phyloP scores from a whole-genome alignment of 2,797 vertebrate species.

The Gobio occitaniae region DNA sequence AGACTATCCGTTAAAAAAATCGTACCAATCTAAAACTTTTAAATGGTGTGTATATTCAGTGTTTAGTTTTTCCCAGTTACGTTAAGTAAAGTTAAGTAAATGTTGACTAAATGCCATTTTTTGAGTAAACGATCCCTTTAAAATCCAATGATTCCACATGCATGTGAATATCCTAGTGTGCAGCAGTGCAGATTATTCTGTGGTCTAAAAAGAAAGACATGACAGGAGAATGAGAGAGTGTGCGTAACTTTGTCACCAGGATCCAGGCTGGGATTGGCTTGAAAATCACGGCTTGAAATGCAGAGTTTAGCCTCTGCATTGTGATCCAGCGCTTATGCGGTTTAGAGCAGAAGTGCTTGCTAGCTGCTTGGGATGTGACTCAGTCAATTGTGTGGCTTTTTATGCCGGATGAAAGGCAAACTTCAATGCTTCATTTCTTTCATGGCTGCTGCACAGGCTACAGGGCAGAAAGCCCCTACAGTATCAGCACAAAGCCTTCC shows the following conservation, averaged over 20 bases:
- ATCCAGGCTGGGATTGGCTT: constrained; percentile 25
- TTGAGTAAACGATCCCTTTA: not conserved
- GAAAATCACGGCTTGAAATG: constrained; percentile 36
- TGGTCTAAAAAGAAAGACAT: constrained; percentile 32
- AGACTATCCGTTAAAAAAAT: too few species aligned
- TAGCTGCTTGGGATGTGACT: constrained; percentile 55
- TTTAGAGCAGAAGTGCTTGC: constrained; percentile 43
- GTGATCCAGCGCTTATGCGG: constrained; percentile 34
- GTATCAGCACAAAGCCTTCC: constrained; percentile 80
- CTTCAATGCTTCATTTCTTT: constrained; percentile 78
- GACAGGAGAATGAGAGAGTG: constrained; percentile 66
- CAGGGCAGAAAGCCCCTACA: constrained; percentile 73
- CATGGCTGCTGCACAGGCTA: constrained; percentile 67
- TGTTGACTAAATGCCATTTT: not conserved
- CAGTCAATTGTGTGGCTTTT: constrained; percentile 76
- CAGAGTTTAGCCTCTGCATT: constrained; percentile 41
- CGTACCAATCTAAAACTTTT: too few species aligned
- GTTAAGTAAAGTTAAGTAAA: not conserved
- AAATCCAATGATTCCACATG: not conserved
- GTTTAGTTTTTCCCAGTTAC: too few species aligned
- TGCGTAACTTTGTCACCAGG: constrained; percentile 25
- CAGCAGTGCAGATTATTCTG: constrained; percentile 8
- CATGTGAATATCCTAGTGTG: not conserved
- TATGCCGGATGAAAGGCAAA: constrained; percentile 79
- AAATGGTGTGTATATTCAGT: too few species aligned